Evolutionary conservation across 2,113 vertebrate species (phyloP).

Genomic region (Meles meles): DNA sequence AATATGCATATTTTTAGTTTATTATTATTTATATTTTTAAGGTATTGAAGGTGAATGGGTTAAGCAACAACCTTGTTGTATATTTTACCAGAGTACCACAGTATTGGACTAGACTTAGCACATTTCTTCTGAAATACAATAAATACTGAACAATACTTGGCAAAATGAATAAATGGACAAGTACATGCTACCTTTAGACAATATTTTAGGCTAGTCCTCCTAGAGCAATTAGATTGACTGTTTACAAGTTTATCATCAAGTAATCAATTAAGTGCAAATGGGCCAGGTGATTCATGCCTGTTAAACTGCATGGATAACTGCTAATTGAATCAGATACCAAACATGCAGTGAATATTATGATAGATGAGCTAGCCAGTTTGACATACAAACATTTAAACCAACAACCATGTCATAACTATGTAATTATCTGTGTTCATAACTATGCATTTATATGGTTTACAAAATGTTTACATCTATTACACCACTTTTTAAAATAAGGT

Average conservation of each 20-base stretch:
- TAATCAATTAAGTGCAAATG: slow-evolving; percentile 7
- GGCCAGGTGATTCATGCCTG: neutral
- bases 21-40: neutral
- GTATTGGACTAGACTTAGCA: neutral
- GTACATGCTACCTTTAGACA: neutral
- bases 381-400: neutral
- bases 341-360: neutral
- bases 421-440: neutral
- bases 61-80: neutral
- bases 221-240: neutral
- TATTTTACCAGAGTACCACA: neutral
- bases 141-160: neutral
- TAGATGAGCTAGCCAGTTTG: neutral
- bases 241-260: slow-evolving; percentile 12
- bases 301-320: neutral
- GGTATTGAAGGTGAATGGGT: neutral
- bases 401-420: neutral
- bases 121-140: neutral
- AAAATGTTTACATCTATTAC: neutral
- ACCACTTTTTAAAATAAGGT: neutral
- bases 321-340: slow-evolving; percentile 9
- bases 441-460: neutral
- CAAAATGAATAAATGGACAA: neutral
- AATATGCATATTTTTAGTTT: neutral
- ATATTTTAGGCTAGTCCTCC: neutral